A percentile compares a stretch with the other conserved stretches of the same genome.
Evolutionary conservation across 2,888 invertebrate genomes (phyloP).

Genomic region (Nyleta sp.): DNA sequence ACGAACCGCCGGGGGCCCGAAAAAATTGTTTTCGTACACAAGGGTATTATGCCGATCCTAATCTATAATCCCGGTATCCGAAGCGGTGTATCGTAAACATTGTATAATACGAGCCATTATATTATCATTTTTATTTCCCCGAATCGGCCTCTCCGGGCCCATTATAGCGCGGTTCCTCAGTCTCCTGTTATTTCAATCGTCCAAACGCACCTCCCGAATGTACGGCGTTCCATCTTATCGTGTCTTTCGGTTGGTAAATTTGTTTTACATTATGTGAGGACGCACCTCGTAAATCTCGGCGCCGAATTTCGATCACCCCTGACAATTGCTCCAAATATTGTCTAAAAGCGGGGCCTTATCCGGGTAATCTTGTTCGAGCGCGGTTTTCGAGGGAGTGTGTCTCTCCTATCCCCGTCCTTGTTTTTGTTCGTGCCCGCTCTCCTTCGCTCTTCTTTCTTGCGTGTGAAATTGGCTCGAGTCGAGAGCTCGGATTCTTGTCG

Average conservation of each 20-base stretch:
- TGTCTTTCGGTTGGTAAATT: conserved; percentile 37
- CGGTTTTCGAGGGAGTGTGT: conserved; percentile 54
- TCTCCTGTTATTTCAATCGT: conserved; percentile 19
- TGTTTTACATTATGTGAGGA: conserved; percentile 49
- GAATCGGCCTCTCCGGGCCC: conserved; percentile 8
- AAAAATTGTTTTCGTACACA: conserved; percentile 36
- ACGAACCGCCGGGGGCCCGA: no score
- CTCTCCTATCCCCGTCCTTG: conserved; percentile 13
- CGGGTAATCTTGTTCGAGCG: conserved; percentile 49
- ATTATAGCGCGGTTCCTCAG: conserved; percentile 12
- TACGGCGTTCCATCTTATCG: conserved; percentile 38
- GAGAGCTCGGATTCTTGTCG: conserved; percentile 50
- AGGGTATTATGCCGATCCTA: conserved; percentile 25
- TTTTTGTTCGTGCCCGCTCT: conserved; percentile 21
- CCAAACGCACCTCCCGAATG: conserved; percentile 13
- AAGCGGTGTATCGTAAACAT: conserved; percentile 36
- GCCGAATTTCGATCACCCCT: conserved; percentile 37
- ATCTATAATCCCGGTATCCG: conserved; percentile 28
- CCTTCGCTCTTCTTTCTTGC: conserved; percentile 41
- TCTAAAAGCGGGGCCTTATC: conserved; percentile 44
- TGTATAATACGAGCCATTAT: conserved; percentile 26
- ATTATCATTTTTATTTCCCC: conserved; percentile 22
- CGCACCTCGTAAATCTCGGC: conserved; percentile 44
- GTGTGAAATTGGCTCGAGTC: conserved; percentile 60
- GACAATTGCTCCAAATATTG: conserved; percentile 60